Evolutionary conservation across 2,888 invertebrate species (phyloP), one percentile per base, ranked within the genome.

Genomic region (Athalia rosae): DNA sequence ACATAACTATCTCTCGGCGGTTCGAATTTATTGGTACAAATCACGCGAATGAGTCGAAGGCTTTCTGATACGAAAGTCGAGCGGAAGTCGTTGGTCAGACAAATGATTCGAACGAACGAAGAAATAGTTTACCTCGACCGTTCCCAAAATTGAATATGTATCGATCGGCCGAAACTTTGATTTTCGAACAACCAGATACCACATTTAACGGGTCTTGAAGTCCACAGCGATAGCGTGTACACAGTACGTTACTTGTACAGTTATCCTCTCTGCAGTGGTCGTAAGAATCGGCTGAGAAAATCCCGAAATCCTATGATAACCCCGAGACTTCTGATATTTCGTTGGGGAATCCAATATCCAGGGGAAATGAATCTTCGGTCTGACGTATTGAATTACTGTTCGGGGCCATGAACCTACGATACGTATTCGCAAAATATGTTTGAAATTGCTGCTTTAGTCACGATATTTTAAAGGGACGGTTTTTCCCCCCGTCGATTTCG

Each of bases 1-100:
- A 58, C 58, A 43, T 45, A 56, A 58, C 56, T 43, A 71, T 71
- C 43, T 71, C 71, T n/a, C 43, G 71, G 45, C 45, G 43, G 56
- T 56, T 71, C 43, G 45, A 58, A 71, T 71, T 71, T 58, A 71
- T 71, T 58, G 71, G 58, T 58, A 58, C 15, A 56, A 56, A 69
- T 71, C 71, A 58, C 58, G n/a, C 0, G 2, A 28, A 71, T 56
- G 58, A 56, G 43, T 45, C 56, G n/a, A 28, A 58, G 13, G 56
- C 56, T 56, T 71, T 58, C 71, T 58, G 71, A 56, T 58, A 58
- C 58, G 56, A 41, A 71, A 43, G 71, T 58, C 71, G 41, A 71
- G 71, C 56, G 45, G 58, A 71, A 45, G 45, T 71, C 71, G 71
- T 58, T 71, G 71, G 58, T 13, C 43, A 9, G 45, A 71, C 56